Evolutionary conservation across 1,140 invertebrate species (phyloP).

Genomic region (Drusus annulatus): DNA sequence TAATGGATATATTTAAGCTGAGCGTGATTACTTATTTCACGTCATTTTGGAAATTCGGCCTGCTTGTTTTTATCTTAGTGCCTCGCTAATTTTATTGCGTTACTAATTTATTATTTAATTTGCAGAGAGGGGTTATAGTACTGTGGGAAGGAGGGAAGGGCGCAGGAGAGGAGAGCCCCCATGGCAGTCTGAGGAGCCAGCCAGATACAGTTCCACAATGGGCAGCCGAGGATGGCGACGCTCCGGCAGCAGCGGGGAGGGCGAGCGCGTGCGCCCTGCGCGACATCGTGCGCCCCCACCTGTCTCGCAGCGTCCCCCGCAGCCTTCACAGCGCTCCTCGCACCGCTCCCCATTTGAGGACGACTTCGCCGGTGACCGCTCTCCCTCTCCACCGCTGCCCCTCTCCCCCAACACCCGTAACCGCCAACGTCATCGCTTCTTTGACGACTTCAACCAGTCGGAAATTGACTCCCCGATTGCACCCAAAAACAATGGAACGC

Average conservation of each 20-base stretch:
- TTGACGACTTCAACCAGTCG: slow-evolving; percentile 56
- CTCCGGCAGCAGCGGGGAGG: slow-evolving; percentile 58
- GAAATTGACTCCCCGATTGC: slow-evolving; percentile 55
- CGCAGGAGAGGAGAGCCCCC: slow-evolving; percentile 54
- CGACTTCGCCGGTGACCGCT: slow-evolving; percentile 53
- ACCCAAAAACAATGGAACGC: slow-evolving; percentile 59
- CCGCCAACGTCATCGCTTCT: slow-evolving; percentile 52
- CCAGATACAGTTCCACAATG: slow-evolving; percentile 67
- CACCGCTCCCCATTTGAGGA: slow-evolving; percentile 64
- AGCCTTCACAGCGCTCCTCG: slow-evolving; percentile 61
- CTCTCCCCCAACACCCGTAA: slow-evolving; percentile 21
- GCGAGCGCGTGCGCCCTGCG: slow-evolving; percentile 61
- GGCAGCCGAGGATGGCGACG: slow-evolving; percentile 65
- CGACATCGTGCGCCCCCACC: slow-evolving; percentile 59
- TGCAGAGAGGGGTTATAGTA: slow-evolving; percentile 56
- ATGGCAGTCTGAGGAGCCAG: slow-evolving; percentile 53
- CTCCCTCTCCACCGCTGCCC: slow-evolving; percentile 45
- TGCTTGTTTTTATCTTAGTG: too few species aligned
- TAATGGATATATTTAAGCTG: too few species aligned
- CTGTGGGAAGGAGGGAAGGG: slow-evolving; percentile 55
- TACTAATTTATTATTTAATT: too few species aligned
- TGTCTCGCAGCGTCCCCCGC: slow-evolving; percentile 56
- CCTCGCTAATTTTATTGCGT: too few species aligned
- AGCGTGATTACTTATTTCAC: too few species aligned
- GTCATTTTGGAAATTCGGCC: too few species aligned